These are phyloP conservation scores for Brachyptera putata DNA, from an alignment of 2,888 invertebrate species.

Conservation along the genomic window DNA sequence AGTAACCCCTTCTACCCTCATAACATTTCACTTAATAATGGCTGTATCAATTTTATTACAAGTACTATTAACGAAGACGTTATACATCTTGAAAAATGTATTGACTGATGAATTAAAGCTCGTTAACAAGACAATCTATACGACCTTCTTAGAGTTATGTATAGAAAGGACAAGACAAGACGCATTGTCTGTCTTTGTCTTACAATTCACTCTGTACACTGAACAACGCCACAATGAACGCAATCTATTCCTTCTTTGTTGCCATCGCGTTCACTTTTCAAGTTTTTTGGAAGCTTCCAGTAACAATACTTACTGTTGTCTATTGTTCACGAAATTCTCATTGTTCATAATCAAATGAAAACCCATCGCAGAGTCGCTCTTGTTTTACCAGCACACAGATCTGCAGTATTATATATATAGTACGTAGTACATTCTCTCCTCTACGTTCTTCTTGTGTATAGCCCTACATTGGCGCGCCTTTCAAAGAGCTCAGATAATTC, in stretches of 20 bases:
- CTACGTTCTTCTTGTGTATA: constrained; percentile 25
- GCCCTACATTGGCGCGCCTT: constrained; percentile 22
- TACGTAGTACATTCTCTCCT: constrained; percentile 24
- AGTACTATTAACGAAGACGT: constrained; percentile 12
- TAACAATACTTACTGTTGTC: constrained; percentile 34
- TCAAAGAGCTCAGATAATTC: constrained; percentile 35
- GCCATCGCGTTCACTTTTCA: neutral
- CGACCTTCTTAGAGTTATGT: constrained; percentile 11
- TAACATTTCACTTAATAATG: neutral
- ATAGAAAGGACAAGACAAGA: constrained; percentile 3
- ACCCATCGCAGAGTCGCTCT: constrained; percentile 25
- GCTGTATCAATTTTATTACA: constrained; percentile 14
- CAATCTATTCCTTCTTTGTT: constrained; percentile 12
- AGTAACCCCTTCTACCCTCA: neutral
- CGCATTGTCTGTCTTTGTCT: neutral
- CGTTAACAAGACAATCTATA: constrained; percentile 17
- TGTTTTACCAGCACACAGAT: constrained; percentile 6
- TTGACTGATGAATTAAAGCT: constrained; percentile 13
- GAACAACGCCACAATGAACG: neutral
- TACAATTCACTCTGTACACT: neutral
- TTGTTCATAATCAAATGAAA: constrained; percentile 36
- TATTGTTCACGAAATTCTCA: constrained; percentile 34
- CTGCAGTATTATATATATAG: constrained; percentile 22
- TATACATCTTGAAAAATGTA: neutral
- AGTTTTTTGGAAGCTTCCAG: constrained; percentile 16